Percentiles rank a stretch among this genome's conserved stretches.
These are phyloP conservation scores for Phaetusa simplex DNA, from an alignment of 2,113 vertebrate genomes.

Conservation along the genomic window DNA sequence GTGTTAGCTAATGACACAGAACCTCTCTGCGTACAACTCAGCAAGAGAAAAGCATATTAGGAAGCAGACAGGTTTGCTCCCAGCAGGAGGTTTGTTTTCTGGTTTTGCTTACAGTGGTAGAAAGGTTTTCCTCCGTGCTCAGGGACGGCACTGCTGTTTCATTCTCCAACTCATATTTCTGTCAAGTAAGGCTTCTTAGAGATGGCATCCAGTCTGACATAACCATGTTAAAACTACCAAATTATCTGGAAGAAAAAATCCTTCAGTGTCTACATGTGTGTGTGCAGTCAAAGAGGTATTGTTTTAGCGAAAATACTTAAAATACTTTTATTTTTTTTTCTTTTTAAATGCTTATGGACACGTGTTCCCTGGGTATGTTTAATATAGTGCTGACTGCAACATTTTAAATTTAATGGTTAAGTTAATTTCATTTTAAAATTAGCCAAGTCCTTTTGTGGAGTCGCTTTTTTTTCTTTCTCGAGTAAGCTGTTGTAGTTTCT, in stretches of 20 bases:
- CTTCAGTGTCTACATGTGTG: neutral
- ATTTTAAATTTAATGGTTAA: neutral
- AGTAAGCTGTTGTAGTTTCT: neutral
- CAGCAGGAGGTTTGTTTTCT: neutral
- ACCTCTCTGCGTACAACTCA: neutral
- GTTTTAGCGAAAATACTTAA: neutral
- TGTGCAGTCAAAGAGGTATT: neutral
- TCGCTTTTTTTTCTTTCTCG: neutral
- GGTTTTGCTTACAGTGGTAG: neutral
- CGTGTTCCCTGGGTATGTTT: neutral
- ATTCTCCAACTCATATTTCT: neutral
- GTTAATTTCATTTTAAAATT: neutral
- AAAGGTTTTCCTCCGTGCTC: neutral
- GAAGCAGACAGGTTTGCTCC: neutral
- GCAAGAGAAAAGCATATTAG: slow-evolving; percentile 5
- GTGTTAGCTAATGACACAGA: slow-evolving; percentile 36
- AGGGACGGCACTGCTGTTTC: neutral
- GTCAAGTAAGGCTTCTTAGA: neutral
- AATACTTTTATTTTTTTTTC: neutral
- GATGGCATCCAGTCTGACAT: neutral
- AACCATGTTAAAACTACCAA: neutral
- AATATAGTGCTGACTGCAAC: neutral
- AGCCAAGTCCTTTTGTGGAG: neutral
- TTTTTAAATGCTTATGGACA: neutral
- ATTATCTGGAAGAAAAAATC: neutral